Percentiles rank a stretch among this genome's conserved stretches.
Evolutionary conservation across 2,888 invertebrate genomes (phyloP).

Genomic region (Apeira syringaria): DNA sequence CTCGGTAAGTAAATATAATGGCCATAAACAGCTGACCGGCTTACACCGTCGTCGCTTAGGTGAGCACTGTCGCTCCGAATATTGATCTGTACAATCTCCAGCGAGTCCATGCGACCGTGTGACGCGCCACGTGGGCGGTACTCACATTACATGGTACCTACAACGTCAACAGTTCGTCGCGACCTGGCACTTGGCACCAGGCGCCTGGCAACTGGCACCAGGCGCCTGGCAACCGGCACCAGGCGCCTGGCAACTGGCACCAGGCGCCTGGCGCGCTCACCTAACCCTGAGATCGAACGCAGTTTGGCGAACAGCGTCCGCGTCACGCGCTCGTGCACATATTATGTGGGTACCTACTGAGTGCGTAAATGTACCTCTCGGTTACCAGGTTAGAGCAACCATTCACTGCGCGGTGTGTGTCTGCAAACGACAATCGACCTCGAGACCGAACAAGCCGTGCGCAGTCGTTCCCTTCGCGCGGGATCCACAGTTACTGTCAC

Average conservation of each 20-base stretch:
- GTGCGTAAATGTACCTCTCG: slow-evolving; percentile 1
- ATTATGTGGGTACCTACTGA: slow-evolving; percentile 9
- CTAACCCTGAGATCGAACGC: slow-evolving; percentile 5
- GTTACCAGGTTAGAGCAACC: slow-evolving; percentile 8
- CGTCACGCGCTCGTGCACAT: too few species aligned
- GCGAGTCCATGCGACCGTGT: too few species aligned
- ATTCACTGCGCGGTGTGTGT: too few species aligned
- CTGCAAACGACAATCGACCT: slow-evolving; percentile 2
- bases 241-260: too few species aligned
- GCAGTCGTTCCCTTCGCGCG: slow-evolving; percentile 3
- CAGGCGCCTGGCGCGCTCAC: slow-evolving; percentile 2
- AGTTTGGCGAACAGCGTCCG: not conserved
- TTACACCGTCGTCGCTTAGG: slow-evolving; percentile 9
- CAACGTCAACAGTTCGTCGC: too few species aligned
- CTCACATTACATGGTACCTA: too few species aligned
- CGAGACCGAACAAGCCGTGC: not conserved
- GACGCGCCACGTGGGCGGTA: too few species aligned
- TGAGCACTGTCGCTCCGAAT: too few species aligned
- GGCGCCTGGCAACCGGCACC: too few species aligned
- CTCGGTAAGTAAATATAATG: slow-evolving; percentile 22
- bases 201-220: too few species aligned
- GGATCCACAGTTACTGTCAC: slow-evolving; percentile 23
- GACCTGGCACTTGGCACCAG: too few species aligned
- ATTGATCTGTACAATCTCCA: too few species aligned
- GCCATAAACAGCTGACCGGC: slow-evolving; percentile 14